Conservation (phyloP, 1,140 invertebrate species). For the Saccostrea glomerata region DNA sequence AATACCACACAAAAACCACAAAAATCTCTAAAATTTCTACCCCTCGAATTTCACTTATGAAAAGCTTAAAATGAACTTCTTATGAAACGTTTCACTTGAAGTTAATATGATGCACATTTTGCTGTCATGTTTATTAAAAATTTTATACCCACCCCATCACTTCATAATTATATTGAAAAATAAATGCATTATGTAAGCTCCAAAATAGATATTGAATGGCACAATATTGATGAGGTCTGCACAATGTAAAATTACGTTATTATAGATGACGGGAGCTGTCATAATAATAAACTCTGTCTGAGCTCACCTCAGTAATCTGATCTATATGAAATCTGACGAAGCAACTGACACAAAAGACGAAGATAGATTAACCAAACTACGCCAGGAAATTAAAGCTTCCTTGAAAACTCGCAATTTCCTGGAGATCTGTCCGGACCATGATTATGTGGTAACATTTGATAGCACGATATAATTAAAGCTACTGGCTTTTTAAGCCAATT, state of each 20-base stretch:
- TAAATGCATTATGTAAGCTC: neutral
- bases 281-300: neutral
- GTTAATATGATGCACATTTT: too few relatives aligned
- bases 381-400: constrained; percentile 17
- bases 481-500: neutral
- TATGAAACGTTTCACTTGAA: too few relatives aligned
- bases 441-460: neutral
- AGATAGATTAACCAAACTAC: neutral
- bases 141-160: too few relatives aligned
- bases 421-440: neutral
- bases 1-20: too few relatives aligned
- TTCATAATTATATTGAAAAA: too few relatives aligned
- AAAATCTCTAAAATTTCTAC: too few relatives aligned
- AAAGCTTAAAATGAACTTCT: too few relatives aligned
- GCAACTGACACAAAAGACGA: neutral
- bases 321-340: neutral
- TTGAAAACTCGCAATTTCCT: neutral
- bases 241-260: neutral
- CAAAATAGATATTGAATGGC: neutral
- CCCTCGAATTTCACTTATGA: too few relatives aligned
- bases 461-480: neutral
- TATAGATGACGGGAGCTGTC: neutral
- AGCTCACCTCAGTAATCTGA: neutral
- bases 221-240: constrained; percentile 6
- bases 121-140: too few relatives aligned